Evolutionary conservation across 2,797 vertebrate genomes (phyloP).

Genomic region (Acanthiza pusilla): DNA sequence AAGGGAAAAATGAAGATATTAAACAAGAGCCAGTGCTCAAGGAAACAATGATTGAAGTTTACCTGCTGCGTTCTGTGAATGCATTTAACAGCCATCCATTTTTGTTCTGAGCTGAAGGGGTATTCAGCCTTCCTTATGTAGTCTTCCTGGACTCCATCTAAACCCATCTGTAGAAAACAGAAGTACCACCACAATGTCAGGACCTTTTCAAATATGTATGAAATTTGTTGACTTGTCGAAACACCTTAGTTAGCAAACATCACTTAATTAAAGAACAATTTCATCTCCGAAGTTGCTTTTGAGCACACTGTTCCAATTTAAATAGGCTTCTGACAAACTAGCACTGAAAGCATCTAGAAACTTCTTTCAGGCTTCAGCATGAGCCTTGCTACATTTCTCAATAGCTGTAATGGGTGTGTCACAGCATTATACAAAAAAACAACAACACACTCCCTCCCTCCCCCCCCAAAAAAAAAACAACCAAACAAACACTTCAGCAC

Average conservation of each 20-base stretch:
- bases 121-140: constrained; percentile 88
- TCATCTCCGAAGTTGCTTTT: background rate
- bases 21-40: background rate
- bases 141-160: constrained; percentile 89
- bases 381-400: background rate
- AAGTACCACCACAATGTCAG: background rate
- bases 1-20: background rate
- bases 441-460: background rate
- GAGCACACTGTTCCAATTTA: background rate
- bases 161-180: constrained; percentile 82
- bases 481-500: background rate
- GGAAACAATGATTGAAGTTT: background rate
- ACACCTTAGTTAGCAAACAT: background rate
- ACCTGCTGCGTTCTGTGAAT: constrained; percentile 90
- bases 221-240: background rate
- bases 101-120: constrained; percentile 94
- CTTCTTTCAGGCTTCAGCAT: background rate
- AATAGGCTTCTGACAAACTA: background rate
- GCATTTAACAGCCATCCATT: constrained; percentile 96
- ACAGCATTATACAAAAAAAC: background rate
- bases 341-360: background rate
- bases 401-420: background rate
- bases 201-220: background rate
- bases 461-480: background rate
- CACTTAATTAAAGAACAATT: background rate